phyloP scores from a whole-genome alignment of 2,888 invertebrate species.

The Myopa testacea region DNA sequence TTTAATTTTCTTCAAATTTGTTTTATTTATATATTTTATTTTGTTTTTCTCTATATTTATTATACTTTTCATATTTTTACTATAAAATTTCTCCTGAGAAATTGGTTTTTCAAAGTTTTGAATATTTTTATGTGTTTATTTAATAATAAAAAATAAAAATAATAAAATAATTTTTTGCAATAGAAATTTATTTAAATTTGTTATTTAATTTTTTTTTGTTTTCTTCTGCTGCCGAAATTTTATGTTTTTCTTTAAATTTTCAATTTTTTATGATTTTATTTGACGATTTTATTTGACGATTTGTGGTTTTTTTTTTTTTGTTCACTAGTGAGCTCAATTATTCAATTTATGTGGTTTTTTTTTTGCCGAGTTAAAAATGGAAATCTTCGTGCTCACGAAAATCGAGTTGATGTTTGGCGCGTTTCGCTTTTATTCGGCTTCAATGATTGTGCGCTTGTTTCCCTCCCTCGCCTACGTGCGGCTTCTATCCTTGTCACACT shows the following conservation, averaged over 20 bases:
- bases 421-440: conserved; percentile 3
- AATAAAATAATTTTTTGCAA: background rate
- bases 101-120: no score
- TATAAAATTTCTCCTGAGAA: no score
- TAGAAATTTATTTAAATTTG: background rate
- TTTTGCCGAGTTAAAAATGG: conserved; percentile 18
- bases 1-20: background rate
- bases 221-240: background rate
- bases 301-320: background rate
- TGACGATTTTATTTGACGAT: background rate
- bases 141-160: no score
- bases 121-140: no score
- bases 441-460: background rate
- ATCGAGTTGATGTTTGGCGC: background rate
- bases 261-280: background rate
- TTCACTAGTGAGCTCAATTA: conserved; percentile 24
- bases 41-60: background rate
- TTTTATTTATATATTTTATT: background rate
- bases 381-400: background rate
- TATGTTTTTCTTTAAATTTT: background rate
- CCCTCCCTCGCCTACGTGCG: background rate
- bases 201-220: background rate
- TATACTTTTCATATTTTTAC: no score
- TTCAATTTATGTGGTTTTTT: conserved; percentile 28
- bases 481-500: background rate